phyloP scores from a whole-genome alignment of 2,888 invertebrate species.

The Drosophila anomalata region DNA sequence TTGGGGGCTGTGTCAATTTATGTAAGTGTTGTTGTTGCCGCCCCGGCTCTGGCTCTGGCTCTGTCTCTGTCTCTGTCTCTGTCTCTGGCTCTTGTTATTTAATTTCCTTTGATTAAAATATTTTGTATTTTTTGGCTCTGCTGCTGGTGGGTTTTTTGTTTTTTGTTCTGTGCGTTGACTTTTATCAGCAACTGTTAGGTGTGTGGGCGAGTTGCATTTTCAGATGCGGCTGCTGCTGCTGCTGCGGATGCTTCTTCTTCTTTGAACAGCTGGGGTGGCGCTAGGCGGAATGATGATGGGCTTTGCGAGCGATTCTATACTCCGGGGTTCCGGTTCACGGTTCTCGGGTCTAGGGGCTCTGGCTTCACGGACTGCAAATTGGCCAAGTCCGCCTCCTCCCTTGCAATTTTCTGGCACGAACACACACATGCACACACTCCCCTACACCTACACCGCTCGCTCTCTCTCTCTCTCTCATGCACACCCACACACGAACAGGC shows the following conservation, averaged over 20 bases:
- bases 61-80: constrained; percentile 5
- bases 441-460: neutral
- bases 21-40: constrained; percentile 43
- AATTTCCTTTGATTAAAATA: constrained; percentile 56
- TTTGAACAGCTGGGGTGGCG: constrained; percentile 17
- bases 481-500: constrained; percentile 1
- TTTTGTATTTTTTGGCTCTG: constrained; percentile 8
- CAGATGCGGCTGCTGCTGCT: neutral
- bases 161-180: neutral
- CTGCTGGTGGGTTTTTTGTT: neutral
- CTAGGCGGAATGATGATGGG: neutral
- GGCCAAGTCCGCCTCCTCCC: neutral
- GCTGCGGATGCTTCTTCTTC: neutral
- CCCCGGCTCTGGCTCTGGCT: neutral
- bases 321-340: neutral
- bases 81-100: constrained; percentile 57
- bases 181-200: constrained; percentile 29
- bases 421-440: neutral
- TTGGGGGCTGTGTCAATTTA: constrained; percentile 53
- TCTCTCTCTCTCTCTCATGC: neutral
- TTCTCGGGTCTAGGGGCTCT: neutral
- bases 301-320: neutral
- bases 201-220: constrained; percentile 11
- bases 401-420: constrained; percentile 3
- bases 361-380: neutral